Evolutionary conservation across 35 echinoderm and acorn worm species (phyloP).

Genomic region (Apostichopus californicus): DNA sequence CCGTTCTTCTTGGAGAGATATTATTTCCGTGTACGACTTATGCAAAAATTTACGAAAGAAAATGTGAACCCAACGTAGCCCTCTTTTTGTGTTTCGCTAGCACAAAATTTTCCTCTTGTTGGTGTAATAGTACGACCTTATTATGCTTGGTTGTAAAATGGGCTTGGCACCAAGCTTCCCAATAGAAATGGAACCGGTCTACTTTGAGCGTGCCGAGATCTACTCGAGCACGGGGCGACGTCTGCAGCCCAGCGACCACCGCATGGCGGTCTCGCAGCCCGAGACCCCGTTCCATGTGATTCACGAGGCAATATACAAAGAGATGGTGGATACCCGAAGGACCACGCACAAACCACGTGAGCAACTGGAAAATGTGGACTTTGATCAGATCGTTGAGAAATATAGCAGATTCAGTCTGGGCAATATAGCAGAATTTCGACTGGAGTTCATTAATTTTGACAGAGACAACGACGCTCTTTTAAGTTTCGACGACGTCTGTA

Average conservation of each 20-base stretch:
- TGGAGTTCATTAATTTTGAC: constrained; percentile 93
- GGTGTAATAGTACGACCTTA: constrained; percentile 51
- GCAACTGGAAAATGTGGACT: constrained; percentile 85
- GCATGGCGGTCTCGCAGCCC: constrained; percentile 61
- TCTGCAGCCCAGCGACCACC: constrained; percentile 56
- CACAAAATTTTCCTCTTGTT: constrained; percentile 21
- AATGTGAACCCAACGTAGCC: neutral
- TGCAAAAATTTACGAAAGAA: neutral
- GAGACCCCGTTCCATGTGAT: constrained; percentile 83
- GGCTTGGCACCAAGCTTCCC: constrained; percentile 98
- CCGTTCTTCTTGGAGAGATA: neutral
- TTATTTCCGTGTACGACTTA: constrained; percentile 5
- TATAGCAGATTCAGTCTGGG: constrained; percentile 78
- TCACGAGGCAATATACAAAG: constrained; percentile 92
- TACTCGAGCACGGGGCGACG: constrained; percentile 88
- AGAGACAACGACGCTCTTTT: constrained; percentile 88
- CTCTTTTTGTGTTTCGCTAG: neutral
- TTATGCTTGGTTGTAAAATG: constrained; percentile 81
- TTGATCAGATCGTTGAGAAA: constrained; percentile 77
- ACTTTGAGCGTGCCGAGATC: constrained; percentile 90
- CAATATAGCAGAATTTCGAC: constrained; percentile 94
- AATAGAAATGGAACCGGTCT: constrained; percentile 93
- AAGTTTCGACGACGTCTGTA: constrained; percentile 85
- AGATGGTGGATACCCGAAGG: constrained; percentile 74
- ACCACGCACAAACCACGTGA: constrained; percentile 71